These are phyloP conservation scores for Psammodynastes pulverulentus DNA, from an alignment of 2,113 vertebrate genomes.

Conservation along the genomic window DNA sequence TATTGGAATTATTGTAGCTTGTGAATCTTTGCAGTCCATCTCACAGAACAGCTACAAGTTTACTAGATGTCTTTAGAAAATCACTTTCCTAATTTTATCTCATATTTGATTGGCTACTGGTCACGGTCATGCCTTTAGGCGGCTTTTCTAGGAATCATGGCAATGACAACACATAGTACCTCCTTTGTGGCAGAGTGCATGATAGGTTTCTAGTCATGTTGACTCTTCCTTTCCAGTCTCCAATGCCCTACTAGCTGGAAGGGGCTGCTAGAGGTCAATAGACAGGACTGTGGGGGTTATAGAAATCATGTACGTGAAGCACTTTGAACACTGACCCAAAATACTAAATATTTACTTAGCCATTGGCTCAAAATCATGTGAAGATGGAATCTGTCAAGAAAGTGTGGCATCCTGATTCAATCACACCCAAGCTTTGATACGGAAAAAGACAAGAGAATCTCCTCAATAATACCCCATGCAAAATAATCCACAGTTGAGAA, in stretches of 20 bases:
- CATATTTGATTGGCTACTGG: neutral
- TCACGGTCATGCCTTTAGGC: neutral
- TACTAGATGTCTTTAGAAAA: neutral
- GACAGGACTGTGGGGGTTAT: neutral
- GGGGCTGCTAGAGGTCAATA: neutral
- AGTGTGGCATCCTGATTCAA: neutral
- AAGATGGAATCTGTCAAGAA: neutral
- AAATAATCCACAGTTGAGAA: neutral
- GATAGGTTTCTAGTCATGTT: neutral
- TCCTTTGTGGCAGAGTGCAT: neutral
- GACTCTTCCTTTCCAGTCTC: neutral
- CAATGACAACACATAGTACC: neutral
- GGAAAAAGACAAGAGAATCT: neutral
- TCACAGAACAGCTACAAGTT: neutral
- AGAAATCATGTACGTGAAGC: neutral
- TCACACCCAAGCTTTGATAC: neutral
- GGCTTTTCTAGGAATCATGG: neutral
- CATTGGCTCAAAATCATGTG: neutral
- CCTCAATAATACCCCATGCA: neutral
- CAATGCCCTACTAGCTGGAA: neutral
- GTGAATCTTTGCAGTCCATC: too few species aligned
- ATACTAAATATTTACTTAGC: neutral
- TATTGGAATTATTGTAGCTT: too few species aligned
- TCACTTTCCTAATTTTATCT: neutral
- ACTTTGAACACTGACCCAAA: neutral